Conservation (phyloP, 2,113 vertebrate genomes). For the Corvus cornix region DNA sequence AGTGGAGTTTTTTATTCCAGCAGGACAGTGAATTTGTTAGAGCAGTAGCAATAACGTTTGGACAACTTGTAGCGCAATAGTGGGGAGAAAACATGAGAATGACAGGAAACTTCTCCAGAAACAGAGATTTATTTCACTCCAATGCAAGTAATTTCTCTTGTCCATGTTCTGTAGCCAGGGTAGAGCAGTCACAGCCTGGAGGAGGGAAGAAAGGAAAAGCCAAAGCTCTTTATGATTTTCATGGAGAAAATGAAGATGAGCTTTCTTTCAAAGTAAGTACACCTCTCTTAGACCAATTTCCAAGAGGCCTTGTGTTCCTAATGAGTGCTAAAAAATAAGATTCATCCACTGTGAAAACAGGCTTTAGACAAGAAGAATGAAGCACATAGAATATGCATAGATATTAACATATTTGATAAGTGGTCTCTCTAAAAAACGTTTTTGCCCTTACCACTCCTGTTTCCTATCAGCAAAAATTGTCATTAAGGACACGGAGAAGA, state of each 20-base stretch:
- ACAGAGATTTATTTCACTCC: not conserved
- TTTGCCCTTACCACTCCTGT: not conserved
- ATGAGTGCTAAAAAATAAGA: not conserved
- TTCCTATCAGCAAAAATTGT: not conserved
- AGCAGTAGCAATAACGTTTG: not conserved
- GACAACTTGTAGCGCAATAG: not conserved
- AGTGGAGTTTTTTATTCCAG: not conserved
- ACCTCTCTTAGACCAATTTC: not conserved
- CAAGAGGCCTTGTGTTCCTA: not conserved
- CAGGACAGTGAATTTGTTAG: not conserved
- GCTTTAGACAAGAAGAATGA: not conserved
- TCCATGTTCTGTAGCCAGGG: slow-evolving; percentile 55
- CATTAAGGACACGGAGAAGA: not conserved
- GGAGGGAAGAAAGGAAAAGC: slow-evolving; percentile 69
- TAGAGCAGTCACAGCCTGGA: slow-evolving; percentile 11
- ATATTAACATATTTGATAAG: not conserved
- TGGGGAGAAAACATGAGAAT: not conserved
- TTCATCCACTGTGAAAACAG: not conserved
- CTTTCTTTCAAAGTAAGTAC: slow-evolving; percentile 87
- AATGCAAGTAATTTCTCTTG: not conserved
- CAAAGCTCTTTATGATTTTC: slow-evolving; percentile 84
- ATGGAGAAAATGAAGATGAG: slow-evolving; percentile 86
- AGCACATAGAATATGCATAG: not conserved
- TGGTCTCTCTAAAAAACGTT: not conserved
- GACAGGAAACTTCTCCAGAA: not conserved